Percentiles rank a stretch among this genome's conserved stretches.
These are phyloP conservation scores for Ryuthela nishihirai DNA, from an alignment of 2,888 invertebrate genomes.

Conservation along the genomic window DNA sequence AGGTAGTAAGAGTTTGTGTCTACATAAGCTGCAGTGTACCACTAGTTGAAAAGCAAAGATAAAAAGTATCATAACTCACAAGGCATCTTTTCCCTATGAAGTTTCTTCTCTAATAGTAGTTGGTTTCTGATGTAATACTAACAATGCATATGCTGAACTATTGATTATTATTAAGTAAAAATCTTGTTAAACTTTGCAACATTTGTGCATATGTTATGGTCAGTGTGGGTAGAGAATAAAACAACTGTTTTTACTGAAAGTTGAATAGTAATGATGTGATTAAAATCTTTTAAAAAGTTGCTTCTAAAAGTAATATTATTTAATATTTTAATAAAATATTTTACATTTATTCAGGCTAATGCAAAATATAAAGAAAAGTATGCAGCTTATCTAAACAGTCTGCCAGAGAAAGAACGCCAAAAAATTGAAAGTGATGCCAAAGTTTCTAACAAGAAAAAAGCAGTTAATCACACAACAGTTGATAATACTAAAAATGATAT, in stretches of 20 bases:
- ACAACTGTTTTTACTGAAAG: neutral
- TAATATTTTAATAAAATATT: slow-evolving; percentile 5
- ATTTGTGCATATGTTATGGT: no score
- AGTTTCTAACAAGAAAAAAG: slow-evolving; percentile 45
- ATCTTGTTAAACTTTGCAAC: no score
- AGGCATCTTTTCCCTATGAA: no score
- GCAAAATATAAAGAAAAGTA: slow-evolving; percentile 56
- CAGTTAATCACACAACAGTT: slow-evolving; percentile 17
- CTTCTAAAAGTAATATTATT: neutral
- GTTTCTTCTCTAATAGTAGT: no score
- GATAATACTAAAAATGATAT: slow-evolving; percentile 22
- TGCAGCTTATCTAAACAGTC: slow-evolving; percentile 54
- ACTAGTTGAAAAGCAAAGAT: no score
- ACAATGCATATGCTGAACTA: no score
- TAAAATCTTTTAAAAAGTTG: slow-evolving; percentile 8
- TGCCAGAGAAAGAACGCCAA: slow-evolving; percentile 54
- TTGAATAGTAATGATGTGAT: no score
- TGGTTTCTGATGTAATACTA: no score
- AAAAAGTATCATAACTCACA: no score
- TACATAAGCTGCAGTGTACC: no score
- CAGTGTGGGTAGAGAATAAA: neutral
- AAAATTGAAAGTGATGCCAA: slow-evolving; percentile 50
- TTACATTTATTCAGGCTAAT: slow-evolving; percentile 24
- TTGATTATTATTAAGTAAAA: no score
- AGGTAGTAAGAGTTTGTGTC: no score